Base-by-base conservation (phyloP, 2,113 vertebrate species). In the Lophochroa leadbeateri region DNA sequence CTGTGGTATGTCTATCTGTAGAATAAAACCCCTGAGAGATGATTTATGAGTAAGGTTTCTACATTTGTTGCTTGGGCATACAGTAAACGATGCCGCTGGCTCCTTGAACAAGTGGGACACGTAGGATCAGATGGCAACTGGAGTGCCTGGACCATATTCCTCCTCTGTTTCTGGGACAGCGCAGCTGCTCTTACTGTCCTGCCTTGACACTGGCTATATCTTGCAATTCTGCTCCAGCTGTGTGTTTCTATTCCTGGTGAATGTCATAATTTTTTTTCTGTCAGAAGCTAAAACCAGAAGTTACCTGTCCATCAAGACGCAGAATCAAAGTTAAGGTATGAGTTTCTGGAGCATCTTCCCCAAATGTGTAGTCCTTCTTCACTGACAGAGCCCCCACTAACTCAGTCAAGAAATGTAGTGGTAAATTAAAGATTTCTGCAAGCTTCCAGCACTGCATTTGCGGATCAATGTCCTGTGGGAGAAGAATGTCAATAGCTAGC, bases 371-470 rank as follows among this genome's bases (percentile, higher is more conserved):
- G 20, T 44, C 23, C 10, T 89, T 9, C 21, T 14, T 71, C 75
- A 33, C 1, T 52, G 49, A 88, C 25, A 63, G 25, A 58, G 31
- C 7, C 50, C 57, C 68, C 25, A 24, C 68, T 46, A 67, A 58
- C 37, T 72, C 85, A 52, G 19, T 25, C 74, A 84, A 82, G 74
- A 17, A 72, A 84, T 85, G 68, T 57, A 68, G 57, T 47, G 82
- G 23, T 81, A 81, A 83, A 69, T 87, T 70, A 89, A 93, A 87
- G 33, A 82, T 92, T 89, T 87, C 84, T 92, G 61, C 70, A 71
- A 37, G 21, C 15, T 79, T 85, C 83, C 70, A 79, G 29, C 27
- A 14, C 44, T 82, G 23, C 29, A 71, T 85, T 70, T 82, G 10
- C 35, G 7, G 52, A 87, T 91, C 91, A 79, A 76, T 87, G 44